Base-by-base conservation (phyloP, 2,888 invertebrate genomes). In the Dorcus parallelipipedus region DNA sequence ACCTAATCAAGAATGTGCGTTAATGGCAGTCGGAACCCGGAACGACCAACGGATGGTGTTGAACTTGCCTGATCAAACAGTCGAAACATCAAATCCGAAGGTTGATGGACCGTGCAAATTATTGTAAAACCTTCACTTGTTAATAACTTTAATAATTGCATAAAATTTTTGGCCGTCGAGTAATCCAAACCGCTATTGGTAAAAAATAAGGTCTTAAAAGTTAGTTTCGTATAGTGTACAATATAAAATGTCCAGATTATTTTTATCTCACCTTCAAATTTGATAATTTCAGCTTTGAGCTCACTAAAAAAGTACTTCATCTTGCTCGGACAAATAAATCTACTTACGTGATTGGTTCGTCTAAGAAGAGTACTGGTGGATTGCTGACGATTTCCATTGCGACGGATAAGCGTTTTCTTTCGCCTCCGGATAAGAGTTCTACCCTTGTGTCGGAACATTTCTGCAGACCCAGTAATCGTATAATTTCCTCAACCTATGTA, bases 311-410 rank as follows among this genome's bases (percentile, higher is more conserved):
- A 26, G 14, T 26, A 26, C 26, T 26, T 26, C 1, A 4, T 26
- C 26, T 26, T 26, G 26, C 26, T 26, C 5, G 2, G 26, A 33
- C 26, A 26, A 26, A 26, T 33, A 33, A 4, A 33, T 33, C 7
- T 33, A 33, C 26, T 86, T 81, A 97, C 96, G 95, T 95, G 3
- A 97, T 97, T 0, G 97, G 97, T 74, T 97, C 97, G 76, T 97
- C 97, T 60, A 97, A 83, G 76, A 97, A 97, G 76, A 97, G 86
- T 6, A 97, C 89, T 0, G 96, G 95, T 1, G 97, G 97, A 77
- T 97, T 97, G 77, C 96, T 95, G 52, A 95, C 87, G 26, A 97
- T 81, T 75, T 97, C 97, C 60, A 95, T 77, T 0, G 96, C 97
- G 47, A 97, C 93, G 0, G 95, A 93, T n/a, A 97, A 82, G 23